These are phyloP conservation scores for Oreonectes daqikongensis DNA, from an alignment of 2,797 vertebrate genomes.

Conservation along the genomic window DNA sequence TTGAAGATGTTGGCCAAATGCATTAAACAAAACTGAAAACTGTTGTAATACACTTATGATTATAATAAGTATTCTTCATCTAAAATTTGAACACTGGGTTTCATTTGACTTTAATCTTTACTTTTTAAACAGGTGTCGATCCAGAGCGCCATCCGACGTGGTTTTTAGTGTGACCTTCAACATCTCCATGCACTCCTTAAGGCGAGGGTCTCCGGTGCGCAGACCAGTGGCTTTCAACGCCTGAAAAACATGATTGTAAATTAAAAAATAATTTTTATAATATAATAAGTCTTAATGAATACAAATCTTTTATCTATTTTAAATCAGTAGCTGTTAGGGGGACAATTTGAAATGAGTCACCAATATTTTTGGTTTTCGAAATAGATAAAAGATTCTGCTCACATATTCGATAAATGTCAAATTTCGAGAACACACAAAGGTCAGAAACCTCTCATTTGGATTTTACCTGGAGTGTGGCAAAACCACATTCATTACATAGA, in stretches of 20 bases:
- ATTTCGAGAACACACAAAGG: background rate
- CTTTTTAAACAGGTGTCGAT: slow-evolving; percentile 99
- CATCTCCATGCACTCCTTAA: slow-evolving; percentile 99
- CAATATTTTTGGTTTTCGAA: background rate
- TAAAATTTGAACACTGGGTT: background rate
- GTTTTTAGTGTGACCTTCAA: slow-evolving; percentile 92
- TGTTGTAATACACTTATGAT: too few species aligned
- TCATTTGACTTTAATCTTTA: slow-evolving; percentile 65
- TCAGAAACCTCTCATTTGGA: background rate
- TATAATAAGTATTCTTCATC: too few species aligned
- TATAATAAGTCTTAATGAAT: too few species aligned
- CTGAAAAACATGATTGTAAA: slow-evolving; percentile 65
- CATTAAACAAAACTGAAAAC: too few species aligned
- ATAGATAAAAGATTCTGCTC: background rate
- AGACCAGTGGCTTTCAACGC: slow-evolving; percentile 83
- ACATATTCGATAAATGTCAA: background rate
- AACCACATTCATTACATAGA: background rate
- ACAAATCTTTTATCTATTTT: too few species aligned
- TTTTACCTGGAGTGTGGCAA: background rate
- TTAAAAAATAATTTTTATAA: too few species aligned
- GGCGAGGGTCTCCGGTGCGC: slow-evolving; percentile 92
- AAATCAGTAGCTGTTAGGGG: background rate
- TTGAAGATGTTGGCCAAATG: background rate
- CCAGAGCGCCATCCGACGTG: slow-evolving; percentile 92
- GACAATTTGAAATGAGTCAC: too few species aligned